A percentile compares a stretch with the other conserved stretches of the same genome.
Conservation (phyloP, 2,113 vertebrate species). For the Xenopus laevis region DNA sequence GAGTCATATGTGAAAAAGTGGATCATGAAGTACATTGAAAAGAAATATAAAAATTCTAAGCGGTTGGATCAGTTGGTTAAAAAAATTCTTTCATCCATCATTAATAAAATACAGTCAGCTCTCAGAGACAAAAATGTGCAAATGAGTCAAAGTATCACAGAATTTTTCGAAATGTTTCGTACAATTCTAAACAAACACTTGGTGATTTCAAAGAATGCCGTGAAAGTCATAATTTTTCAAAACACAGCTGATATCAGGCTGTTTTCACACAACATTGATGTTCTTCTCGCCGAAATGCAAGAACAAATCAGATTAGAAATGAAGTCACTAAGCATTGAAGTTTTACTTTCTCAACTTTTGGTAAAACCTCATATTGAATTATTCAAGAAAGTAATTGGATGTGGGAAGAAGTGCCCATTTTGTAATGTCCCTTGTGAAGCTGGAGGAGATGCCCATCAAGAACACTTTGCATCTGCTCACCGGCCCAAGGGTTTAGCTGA, state of each 20-base stretch:
- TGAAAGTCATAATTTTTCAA: conserved; percentile 28
- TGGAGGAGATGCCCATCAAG: conserved; percentile 42
- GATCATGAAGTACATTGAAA: conserved; percentile 17
- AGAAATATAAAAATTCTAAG: conserved; percentile 12
- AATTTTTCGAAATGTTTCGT: conserved; percentile 33
- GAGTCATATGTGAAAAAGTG: conserved; percentile 46
- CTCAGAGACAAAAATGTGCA: not conserved
- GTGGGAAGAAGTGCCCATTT: conserved; percentile 64
- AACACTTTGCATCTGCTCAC: conserved; percentile 26
- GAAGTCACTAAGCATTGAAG: not conserved
- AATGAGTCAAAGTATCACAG: not conserved
- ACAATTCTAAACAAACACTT: conserved; percentile 24
- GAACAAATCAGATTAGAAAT: not conserved
- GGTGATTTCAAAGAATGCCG: conserved; percentile 20
- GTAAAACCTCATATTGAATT: conserved; percentile 18
- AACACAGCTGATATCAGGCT: not conserved
- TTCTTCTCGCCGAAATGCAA: not conserved
- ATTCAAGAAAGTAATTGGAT: conserved; percentile 57
- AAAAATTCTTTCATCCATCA: conserved; percentile 7
- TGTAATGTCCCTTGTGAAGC: conserved; percentile 61
- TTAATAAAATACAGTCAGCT: conserved; percentile 12
- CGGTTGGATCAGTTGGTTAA: not conserved
- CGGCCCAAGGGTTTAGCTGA: conserved; percentile 17
- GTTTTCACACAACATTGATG: conserved; percentile 16
- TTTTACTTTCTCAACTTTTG: not conserved